phyloP scores from a whole-genome alignment of 2,797 vertebrate species.

The Eulemur coronatus region DNA sequence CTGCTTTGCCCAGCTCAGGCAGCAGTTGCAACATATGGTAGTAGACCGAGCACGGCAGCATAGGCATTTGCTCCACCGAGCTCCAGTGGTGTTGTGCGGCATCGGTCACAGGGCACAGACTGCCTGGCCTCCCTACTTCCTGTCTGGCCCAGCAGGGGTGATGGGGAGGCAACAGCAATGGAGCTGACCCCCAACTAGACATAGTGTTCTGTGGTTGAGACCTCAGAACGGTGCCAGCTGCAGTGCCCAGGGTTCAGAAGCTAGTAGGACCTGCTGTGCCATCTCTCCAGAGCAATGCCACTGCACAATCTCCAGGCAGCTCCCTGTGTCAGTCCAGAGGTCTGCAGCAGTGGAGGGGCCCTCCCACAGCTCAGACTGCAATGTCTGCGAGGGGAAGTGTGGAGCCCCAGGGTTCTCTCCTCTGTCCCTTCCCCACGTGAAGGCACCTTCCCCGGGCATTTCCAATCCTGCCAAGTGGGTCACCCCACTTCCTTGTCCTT shows the following conservation, averaged over 20 bases:
- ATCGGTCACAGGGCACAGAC: background rate
- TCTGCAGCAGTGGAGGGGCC: background rate
- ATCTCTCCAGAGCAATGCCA: background rate
- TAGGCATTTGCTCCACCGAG: background rate
- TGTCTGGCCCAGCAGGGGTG: background rate
- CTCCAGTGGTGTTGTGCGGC: background rate
- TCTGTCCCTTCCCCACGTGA: background rate
- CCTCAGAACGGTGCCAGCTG: background rate
- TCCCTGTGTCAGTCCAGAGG: background rate
- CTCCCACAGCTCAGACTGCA: background rate
- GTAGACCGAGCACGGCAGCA: background rate
- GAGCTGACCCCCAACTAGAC: background rate
- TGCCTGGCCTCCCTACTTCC: background rate
- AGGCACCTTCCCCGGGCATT: background rate
- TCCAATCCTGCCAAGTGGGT: background rate
- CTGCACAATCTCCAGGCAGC: background rate
- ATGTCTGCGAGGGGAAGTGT: background rate
- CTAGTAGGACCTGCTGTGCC: background rate
- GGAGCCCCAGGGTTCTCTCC: background rate
- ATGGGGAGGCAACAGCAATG: background rate
- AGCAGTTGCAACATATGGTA: background rate
- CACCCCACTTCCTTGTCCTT: background rate
- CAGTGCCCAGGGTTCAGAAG: background rate
- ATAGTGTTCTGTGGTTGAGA: background rate
- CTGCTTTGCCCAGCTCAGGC: background rate